Percentiles rank a stretch among this genome's conserved stretches.
phyloP scores from a whole-genome alignment of 2,888 invertebrate species.

The Toxonevra muliebris region DNA sequence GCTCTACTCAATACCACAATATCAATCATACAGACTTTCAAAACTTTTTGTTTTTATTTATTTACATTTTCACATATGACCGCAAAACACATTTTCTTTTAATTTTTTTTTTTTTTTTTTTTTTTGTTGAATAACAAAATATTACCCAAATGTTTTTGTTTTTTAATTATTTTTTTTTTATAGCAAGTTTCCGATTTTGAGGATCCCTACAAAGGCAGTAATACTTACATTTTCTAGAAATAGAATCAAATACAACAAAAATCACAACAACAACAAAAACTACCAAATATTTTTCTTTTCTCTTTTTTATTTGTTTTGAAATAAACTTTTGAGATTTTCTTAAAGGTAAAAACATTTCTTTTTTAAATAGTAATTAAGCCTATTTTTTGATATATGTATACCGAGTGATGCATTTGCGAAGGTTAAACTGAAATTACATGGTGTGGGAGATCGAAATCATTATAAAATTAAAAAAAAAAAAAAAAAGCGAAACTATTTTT shows the following conservation, averaged over 20 bases:
- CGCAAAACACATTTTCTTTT: background rate
- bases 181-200: slow-evolving; percentile 77
- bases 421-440: too few species aligned
- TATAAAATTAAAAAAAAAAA: too few species aligned
- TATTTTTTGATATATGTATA: too few species aligned
- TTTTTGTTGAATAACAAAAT: background rate
- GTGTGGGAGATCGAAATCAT: too few species aligned
- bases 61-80: background rate
- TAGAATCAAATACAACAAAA: slow-evolving; percentile 23
- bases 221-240: slow-evolving; percentile 87
- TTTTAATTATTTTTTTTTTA: slow-evolving; percentile 56
- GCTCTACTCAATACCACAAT: too few species aligned
- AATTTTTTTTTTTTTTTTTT: background rate
- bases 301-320: too few species aligned
- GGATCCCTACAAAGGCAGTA: slow-evolving; percentile 76
- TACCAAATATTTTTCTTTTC: background rate
- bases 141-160: background rate
- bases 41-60: background rate
- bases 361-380: too few species aligned
- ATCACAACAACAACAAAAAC: slow-evolving; percentile 23
- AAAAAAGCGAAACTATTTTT: too few species aligned
- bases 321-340: too few species aligned
- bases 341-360: too few species aligned
- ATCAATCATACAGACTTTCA: background rate
- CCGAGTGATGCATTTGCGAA: too few species aligned